Base-by-base conservation (phyloP, 2,797 vertebrate species). In the Cetoscarus ocellatus region DNA sequence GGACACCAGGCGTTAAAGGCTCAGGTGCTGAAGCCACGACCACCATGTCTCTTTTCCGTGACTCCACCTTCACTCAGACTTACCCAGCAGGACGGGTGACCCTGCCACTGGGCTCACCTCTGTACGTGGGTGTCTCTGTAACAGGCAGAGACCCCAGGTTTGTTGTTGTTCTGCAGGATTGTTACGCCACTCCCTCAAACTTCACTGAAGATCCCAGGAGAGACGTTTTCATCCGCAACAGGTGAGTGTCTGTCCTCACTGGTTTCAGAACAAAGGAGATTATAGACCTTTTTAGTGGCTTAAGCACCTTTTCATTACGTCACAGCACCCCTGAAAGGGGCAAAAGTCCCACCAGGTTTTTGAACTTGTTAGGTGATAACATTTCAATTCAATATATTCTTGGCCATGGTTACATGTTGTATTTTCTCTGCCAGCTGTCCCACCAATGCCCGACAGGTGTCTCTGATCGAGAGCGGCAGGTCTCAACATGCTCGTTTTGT, bases 211-310 rank as follows among this genome's bases (percentile, higher is more conserved):
- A 93, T 58, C 61, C 79, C 1, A 14, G n/a, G 43, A 82, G 67
- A 59, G 91, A 94, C 70, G 79, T 70, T 70, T 77, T 96, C 45
- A 95, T 96, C 73, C 74, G 67, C 51, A 91, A 95, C 80, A 91
- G 92, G 95, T 95, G 80, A 38, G 77, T 59, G 9, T 43, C 19
- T 50, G 38, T 13, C 6, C 43, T 44, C 6, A 4, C 6, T n/a
- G 64, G 0, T 7, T 27, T 27, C 27, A 27, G 27, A 4, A 4
- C 27, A 27, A 27, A 14, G 7, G 3, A 57, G 15, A 36, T 42
- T 15, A 62, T 10, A 13, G 7, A 2, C 40, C 12, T 67, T 58
- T 73, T 17, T 6, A 36, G 38, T 36, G 15, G 27, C 19, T 27
- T 27, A 27, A 27, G 2, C 2, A 27, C 27, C 27, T 27, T 27